Conservation (phyloP, 2,797 vertebrate genomes). For the Tragelaphus oryx region DNA sequence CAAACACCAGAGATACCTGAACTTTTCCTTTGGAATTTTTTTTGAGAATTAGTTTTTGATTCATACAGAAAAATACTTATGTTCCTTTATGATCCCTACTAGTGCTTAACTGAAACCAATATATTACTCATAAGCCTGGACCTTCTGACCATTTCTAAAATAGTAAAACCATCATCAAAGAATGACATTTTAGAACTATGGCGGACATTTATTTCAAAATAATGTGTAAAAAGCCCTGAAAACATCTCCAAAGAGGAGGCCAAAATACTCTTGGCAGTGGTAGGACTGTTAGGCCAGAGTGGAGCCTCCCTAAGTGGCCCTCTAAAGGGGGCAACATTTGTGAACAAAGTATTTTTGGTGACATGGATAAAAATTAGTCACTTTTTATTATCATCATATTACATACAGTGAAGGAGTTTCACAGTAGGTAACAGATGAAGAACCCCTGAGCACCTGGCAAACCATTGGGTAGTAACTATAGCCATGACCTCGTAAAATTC, state of each 20-base stretch:
- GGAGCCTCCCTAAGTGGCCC: not conserved
- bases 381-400: not conserved
- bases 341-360: not conserved
- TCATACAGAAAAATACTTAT: not conserved
- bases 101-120: not conserved
- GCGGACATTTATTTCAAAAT: not conserved
- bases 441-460: not conserved
- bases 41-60: not conserved
- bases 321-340: fast-evolving
- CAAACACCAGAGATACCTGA: not conserved
- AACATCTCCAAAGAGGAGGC: not conserved
- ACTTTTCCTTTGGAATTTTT: not conserved
- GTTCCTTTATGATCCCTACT: not conserved
- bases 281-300: not conserved
- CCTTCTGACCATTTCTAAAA: not conserved
- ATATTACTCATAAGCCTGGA: not conserved
- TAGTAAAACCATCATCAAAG: not conserved
- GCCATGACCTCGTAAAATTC: not conserved
- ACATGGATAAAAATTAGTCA: not conserved
- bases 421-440: not conserved
- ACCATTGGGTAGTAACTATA: not conserved
- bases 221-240: not conserved
- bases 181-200: not conserved
- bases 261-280: not conserved
- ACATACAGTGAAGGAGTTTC: not conserved